Evolutionary conservation across 2,113 vertebrate genomes (phyloP).

Genomic region (Pterocles burchelli): DNA sequence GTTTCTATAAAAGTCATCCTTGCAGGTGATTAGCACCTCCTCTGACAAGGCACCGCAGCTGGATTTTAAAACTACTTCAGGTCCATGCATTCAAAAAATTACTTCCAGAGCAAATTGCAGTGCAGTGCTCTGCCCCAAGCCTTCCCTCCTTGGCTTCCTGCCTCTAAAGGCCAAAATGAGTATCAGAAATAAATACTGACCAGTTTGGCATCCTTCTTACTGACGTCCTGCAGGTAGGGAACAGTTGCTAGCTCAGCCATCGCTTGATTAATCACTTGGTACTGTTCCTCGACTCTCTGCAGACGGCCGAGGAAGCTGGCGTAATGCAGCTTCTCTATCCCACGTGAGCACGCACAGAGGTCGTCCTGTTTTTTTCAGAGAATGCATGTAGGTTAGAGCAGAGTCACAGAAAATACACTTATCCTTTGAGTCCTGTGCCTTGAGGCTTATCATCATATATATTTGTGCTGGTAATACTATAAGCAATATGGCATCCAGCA

Average conservation of each 20-base stretch:
- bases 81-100: not conserved
- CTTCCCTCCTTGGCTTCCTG: not conserved
- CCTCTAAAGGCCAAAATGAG: slow-evolving; percentile 44
- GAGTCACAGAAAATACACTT: not conserved
- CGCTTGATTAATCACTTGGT: slow-evolving; percentile 75
- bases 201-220: slow-evolving; percentile 65
- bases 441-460: not conserved
- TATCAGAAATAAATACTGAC: slow-evolving; percentile 58
- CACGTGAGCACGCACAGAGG: slow-evolving; percentile 54
- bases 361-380: slow-evolving; percentile 48
- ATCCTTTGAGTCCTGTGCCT: not conserved
- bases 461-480: not conserved
- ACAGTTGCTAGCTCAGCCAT: slow-evolving; percentile 79
- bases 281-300: slow-evolving; percentile 69
- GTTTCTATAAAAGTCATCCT: slow-evolving; percentile 51
- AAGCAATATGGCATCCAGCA: not conserved
- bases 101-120: slow-evolving; percentile 16
- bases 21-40: slow-evolving; percentile 61
- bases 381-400: slow-evolving; percentile 34
- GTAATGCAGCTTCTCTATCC: slow-evolving; percentile 78
- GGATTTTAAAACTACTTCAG: slow-evolving; percentile 43
- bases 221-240: slow-evolving; percentile 79
- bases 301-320: slow-evolving; percentile 69
- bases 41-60: slow-evolving; percentile 38
- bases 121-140: not conserved